Conservation (phyloP, 2,797 vertebrate species). For the Oreortyx pictus region DNA sequence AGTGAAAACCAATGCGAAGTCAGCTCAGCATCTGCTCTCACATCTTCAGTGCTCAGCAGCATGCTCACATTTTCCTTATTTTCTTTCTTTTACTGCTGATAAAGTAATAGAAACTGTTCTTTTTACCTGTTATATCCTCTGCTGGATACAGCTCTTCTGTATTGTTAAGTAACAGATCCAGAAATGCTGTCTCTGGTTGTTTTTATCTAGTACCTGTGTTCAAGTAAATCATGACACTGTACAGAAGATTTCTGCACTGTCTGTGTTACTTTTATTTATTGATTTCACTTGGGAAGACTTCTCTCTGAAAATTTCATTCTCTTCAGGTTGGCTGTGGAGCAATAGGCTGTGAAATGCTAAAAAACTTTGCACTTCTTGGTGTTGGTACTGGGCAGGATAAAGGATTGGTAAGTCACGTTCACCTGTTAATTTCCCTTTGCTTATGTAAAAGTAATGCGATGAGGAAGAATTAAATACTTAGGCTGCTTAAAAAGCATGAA, state of each 20-base stretch:
- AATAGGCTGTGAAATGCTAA: slow-evolving; percentile 99
- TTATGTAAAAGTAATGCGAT: not conserved
- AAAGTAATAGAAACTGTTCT: not conserved
- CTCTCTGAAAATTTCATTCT: not conserved
- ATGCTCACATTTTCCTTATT: no score
- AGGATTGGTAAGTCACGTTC: slow-evolving; percentile 78
- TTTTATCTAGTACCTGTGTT: no score
- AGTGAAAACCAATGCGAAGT: no score
- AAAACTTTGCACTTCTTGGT: slow-evolving; percentile 96
- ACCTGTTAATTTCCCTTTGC: not conserved
- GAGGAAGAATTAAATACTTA: not conserved
- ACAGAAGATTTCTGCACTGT: not conserved
- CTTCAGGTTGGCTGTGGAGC: slow-evolving; percentile 95
- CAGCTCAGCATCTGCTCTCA: no score
- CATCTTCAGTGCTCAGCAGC: no score
- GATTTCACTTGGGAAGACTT: not conserved
- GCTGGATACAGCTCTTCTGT: not conserved
- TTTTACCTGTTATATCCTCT: no score
- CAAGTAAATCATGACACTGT: not conserved
- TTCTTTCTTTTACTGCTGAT: no score
- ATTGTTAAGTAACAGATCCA: no score
- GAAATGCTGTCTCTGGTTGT: no score
- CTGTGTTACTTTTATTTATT: not conserved
- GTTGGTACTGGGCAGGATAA: slow-evolving; percentile 85
- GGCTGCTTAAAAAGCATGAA: not conserved